Conservation (phyloP, 2,888 invertebrate species). For the Trissoscelio sp. region DNA sequence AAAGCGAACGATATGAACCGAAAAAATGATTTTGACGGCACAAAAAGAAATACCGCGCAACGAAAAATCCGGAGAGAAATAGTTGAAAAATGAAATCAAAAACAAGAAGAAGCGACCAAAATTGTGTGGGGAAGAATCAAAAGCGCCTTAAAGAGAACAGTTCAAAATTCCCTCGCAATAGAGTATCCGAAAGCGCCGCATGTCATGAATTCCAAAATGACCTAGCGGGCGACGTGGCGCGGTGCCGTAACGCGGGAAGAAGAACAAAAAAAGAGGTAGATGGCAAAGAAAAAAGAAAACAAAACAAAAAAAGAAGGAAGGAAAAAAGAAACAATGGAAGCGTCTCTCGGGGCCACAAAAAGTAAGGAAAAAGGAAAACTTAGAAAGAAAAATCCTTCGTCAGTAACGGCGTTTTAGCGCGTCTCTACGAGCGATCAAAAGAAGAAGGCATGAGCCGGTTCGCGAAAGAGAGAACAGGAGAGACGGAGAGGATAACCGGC, state of each 20-base stretch:
- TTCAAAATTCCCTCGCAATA: slow-evolving; percentile 49
- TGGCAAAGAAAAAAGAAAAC: background rate
- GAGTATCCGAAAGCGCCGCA: slow-evolving; percentile 35
- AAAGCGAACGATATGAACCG: too few species aligned
- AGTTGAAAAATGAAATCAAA: too few species aligned
- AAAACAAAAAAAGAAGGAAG: slow-evolving; percentile 1
- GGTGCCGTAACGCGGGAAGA: slow-evolving; percentile 40
- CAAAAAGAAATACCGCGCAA: too few species aligned
- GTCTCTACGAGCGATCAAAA: slow-evolving; percentile 52
- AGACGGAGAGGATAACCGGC: slow-evolving; percentile 61
- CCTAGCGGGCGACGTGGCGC: slow-evolving; percentile 44
- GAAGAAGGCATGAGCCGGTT: slow-evolving; percentile 42
- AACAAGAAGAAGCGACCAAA: slow-evolving; percentile 6
- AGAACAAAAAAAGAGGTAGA: slow-evolving; percentile 10
- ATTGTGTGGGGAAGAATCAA: background rate
- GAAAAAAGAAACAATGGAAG: slow-evolving; percentile 41
- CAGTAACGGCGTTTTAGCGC: slow-evolving; percentile 65
- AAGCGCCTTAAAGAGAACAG: slow-evolving; percentile 29
- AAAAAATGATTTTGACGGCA: too few species aligned
- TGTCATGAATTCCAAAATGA: slow-evolving; percentile 59
- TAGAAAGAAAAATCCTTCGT: slow-evolving; percentile 64
- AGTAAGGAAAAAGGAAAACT: slow-evolving; percentile 57
- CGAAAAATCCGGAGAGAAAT: too few species aligned
- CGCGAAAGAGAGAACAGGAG: slow-evolving; percentile 33
- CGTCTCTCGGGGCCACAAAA: slow-evolving; percentile 53